Conservation (phyloP, 2,888 invertebrate genomes). For the Pedicia rivosa region DNA sequence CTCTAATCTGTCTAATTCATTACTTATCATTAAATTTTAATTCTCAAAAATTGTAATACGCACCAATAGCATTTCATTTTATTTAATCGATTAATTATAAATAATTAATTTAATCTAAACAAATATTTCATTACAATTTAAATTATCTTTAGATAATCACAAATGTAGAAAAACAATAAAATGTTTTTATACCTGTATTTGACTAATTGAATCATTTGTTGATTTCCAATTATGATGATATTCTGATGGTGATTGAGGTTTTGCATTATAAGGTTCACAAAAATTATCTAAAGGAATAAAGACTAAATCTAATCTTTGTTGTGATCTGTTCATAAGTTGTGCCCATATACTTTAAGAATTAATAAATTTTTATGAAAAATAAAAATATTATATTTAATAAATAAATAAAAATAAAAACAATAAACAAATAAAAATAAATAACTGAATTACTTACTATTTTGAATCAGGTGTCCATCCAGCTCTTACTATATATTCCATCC, state of each 20-base stretch:
- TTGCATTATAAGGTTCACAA: constrained; percentile 32
- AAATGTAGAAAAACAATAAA: no score
- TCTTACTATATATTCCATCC: constrained; percentile 90
- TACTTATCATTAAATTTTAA: no score
- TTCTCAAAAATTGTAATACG: no score
- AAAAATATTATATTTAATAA: background rate
- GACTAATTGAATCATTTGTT: constrained; percentile 25
- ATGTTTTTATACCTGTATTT: constrained; percentile 22
- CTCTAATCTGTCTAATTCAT: no score
- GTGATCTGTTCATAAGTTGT: constrained; percentile 75
- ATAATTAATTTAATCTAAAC: no score
- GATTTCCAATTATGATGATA: constrained; percentile 29
- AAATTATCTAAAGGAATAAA: constrained; percentile 71
- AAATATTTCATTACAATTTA: no score
- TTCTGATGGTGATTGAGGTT: constrained; percentile 28
- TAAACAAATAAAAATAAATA: background rate
- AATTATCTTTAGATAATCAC: no score
- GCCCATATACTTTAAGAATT: constrained; percentile 63
- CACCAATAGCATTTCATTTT: no score
- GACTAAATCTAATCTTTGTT: constrained; percentile 69
- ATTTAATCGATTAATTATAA: no score
- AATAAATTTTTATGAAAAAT: background rate
- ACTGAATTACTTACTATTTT: constrained; percentile 49
- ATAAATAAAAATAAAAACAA: no score
- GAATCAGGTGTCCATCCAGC: constrained; percentile 93